Evolutionary conservation across 2,113 vertebrate species (phyloP), one percentile per base, ranked within the genome.

Genomic region (Scortum barcoo): DNA sequence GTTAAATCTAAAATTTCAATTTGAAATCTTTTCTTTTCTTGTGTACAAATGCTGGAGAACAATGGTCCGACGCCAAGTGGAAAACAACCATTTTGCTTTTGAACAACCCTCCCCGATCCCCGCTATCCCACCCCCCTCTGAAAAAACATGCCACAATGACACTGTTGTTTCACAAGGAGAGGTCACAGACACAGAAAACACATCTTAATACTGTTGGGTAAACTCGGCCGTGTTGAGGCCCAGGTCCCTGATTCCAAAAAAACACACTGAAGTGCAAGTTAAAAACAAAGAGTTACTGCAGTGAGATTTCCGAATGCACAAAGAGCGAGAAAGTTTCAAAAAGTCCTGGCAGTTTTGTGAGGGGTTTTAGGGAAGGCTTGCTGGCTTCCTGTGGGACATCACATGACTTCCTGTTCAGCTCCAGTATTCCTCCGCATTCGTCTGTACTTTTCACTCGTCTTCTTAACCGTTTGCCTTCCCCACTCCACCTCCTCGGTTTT

Each of bases 131-230:
- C 28, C 46, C 42, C 40, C 26, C 13, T 26, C 56, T 93, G 84
- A 85, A 67, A 72, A 74, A 96, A 96, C 97, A 97, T 97, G 97
- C 96, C 96, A 97, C 97, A 95, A 93, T 93, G 96, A 97, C 95
- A 96, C 95, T 65, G 86, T 48, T 78, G 86, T 91, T 97, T 97
- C 96, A 98, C 97, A 96, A 96, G 96, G 97, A 97, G 96, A 97
- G 95, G 96, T 96, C 97, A 97, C 97, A 96, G 95, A 97, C 93
- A 96, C 94, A 90, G 94, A 96, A 94, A 89, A 90, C 80, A 92
- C 92, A 93, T 96, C 95, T 95, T 98, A 99, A 99, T 97, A 99
- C 98, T 99, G 97, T 97, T 96, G 97, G 97, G 83, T 92, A 97
- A 96, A 96, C 95, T 96, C 96, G 93, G 95, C 95, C 77, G 0